These are phyloP conservation scores for Madoqua kirkii DNA, from an alignment of 2,113 vertebrate genomes.

Conservation along the genomic window DNA sequence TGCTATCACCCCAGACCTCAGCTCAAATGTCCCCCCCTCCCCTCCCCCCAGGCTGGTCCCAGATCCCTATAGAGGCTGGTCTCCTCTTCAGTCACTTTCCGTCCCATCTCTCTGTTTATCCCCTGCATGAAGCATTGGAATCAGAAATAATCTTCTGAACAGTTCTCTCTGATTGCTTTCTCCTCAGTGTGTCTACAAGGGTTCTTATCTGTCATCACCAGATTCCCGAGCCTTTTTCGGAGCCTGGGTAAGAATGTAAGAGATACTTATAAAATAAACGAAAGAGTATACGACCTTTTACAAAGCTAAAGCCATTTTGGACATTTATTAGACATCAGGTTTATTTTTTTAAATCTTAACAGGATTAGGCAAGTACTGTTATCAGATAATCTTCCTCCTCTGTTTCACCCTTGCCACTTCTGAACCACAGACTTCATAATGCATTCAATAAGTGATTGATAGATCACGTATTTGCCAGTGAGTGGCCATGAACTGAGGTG, in stretches of 20 bases:
- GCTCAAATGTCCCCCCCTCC: neutral
- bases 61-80: neutral
- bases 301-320: neutral
- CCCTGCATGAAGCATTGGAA: accelerated
- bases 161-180: neutral
- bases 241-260: neutral
- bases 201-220: neutral
- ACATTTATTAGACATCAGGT: neutral
- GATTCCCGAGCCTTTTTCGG: neutral
- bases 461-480: neutral
- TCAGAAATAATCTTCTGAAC: neutral
- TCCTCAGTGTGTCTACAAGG: accelerated
- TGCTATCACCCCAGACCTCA: neutral
- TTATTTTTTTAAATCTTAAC: neutral
- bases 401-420: neutral
- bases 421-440: neutral
- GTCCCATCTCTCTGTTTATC: neutral
- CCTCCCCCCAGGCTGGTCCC: neutral
- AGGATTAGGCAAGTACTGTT: neutral
- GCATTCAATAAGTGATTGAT: neutral
- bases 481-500: neutral
- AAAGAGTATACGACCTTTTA: neutral
- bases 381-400: neutral
- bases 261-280: neutral
- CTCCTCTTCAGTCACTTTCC: neutral